These are phyloP conservation scores for Trichonephila clavipes DNA, from an alignment of 1,140 invertebrate species.

Conservation along the genomic window DNA sequence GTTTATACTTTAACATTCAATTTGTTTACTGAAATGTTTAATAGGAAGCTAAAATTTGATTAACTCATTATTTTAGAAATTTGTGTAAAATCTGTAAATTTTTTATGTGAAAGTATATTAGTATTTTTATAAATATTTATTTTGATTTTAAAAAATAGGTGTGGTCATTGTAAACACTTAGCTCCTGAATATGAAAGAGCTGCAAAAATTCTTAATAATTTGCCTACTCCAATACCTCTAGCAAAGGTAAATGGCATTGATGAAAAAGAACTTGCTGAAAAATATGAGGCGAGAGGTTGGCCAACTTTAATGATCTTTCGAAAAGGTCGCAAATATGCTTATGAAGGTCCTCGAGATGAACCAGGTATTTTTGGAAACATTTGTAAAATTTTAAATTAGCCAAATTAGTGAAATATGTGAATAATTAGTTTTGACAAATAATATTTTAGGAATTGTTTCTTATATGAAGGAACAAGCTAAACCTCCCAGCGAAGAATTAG, in stretches of 20 bases:
- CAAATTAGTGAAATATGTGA: neutral
- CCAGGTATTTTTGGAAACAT: conserved; percentile 78
- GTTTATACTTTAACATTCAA: no score
- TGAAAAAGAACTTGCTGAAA: conserved; percentile 81
- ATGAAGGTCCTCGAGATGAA: conserved; percentile 82
- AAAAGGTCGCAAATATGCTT: conserved; percentile 82
- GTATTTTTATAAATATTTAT: neutral
- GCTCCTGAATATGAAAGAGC: conserved; percentile 83
- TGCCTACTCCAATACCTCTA: conserved; percentile 80
- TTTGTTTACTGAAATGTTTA: no score
- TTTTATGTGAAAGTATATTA: no score
- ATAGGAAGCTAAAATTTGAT: no score
- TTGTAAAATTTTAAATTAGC: neutral
- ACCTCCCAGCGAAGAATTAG: conserved; percentile 82
- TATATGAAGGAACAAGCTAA: conserved; percentile 84
- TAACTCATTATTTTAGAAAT: no score
- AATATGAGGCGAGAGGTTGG: conserved; percentile 82
- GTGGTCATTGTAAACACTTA: conserved; percentile 81
- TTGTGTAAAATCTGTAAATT: no score
- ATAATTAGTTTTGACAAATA: neutral
- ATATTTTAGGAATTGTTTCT: conserved; percentile 81
- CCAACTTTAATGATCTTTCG: conserved; percentile 82
- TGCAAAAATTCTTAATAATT: conserved; percentile 80
- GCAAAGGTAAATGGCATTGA: conserved; percentile 83
- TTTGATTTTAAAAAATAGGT: conserved; percentile 69